Base-by-base conservation (phyloP, 2,797 vertebrate genomes). In the Liparis tanakae region DNA sequence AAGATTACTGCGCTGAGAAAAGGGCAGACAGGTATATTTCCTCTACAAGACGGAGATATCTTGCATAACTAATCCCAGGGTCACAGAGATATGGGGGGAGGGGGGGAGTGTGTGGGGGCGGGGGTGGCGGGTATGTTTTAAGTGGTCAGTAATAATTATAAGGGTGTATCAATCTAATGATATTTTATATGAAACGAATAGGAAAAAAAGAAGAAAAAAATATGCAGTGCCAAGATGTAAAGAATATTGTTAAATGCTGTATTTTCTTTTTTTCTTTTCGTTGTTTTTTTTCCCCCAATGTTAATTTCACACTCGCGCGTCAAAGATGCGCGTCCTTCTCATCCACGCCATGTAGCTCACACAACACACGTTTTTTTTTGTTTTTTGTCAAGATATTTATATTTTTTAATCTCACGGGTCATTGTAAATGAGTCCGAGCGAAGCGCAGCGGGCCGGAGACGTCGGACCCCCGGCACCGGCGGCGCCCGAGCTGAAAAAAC, bases 191-290 rank as follows among this genome's bases (percentile, higher is more conserved):
- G 92, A 96, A 94, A 91, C 88, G 65, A 92, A 90, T 87, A 90
- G 85, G 82, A 89, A 90, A 91, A 89, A 91, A 89, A 79, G 66
- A 78, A 79, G 78, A 94, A 93, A 79, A 94, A 93, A 96, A 96
- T 95, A 96, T 95, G 96, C 97, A 96, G 96, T 98, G 96, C 96
- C 97, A 97, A 97, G 95, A 96, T 96, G 95, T 96, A 96, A 96
- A 97, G 95, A 96, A 91, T 95, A 95, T 96, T 96, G 93, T 96
- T 95, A 94, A 93, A 93, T 94, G 88, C 91, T 94, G 78, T 87
- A 55, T 84, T 74, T 66, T 59, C 87, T 90, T 76, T 59, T 46
- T 56, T 13, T 37, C n/a, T 33, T n/a, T n/a, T n/a, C n/a, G n/a
- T n/a, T 20, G n/a, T 10, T 34, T 51, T 58, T 87, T 90, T 91